Base-by-base conservation (phyloP, 2,888 invertebrate species). In the Drosophila tripunctata region DNA sequence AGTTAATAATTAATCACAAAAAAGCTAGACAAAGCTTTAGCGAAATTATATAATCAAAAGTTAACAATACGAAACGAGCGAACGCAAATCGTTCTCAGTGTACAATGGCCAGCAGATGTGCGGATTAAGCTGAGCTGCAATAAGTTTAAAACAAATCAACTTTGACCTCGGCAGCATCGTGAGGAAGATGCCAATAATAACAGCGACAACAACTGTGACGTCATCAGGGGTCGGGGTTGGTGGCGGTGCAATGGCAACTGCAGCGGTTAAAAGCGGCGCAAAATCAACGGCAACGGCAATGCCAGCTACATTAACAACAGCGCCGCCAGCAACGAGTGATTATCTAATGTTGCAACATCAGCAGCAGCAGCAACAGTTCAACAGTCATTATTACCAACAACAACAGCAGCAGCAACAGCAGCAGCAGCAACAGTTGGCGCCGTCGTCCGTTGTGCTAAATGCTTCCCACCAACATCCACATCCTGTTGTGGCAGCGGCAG, bases 151-250 rank as follows among this genome's bases (percentile, higher is more conserved):
- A 57, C 30, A 14, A 24, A 36, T 40, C 36, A 57, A 55, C 40
- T 52, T 67, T 47, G 41, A 41, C 52, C 41, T 51, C 47, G 45
- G 40, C 40, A 45, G 57, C n/a, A 69, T 27, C 24, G 44, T 33
- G 55, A 19, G 19, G 54, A 64, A 67, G 56, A 90, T 89, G 89
- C 82, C 88, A 63, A 81, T 81, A 70, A 81, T 90, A 73, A 78
- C 86, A 55, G 75, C 80, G 44, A 88, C 84, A 60, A 85, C 79
- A 61, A 75, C 83, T 2, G 10, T 36, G 3, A 31, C 35, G 54
- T 31, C 67, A 33, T 15, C 40, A 36, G 63, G 62, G 56, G 57
- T 51, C 61, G 61, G 60, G 68, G 57, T 51, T 63, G 61, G 60
- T 67, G 70, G 66, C 33, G 67, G 63, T 47, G 68, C 52, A 54